These are phyloP conservation scores for Bradypodion pumilum DNA, from an alignment of 2,797 vertebrate species.

Conservation along the genomic window DNA sequence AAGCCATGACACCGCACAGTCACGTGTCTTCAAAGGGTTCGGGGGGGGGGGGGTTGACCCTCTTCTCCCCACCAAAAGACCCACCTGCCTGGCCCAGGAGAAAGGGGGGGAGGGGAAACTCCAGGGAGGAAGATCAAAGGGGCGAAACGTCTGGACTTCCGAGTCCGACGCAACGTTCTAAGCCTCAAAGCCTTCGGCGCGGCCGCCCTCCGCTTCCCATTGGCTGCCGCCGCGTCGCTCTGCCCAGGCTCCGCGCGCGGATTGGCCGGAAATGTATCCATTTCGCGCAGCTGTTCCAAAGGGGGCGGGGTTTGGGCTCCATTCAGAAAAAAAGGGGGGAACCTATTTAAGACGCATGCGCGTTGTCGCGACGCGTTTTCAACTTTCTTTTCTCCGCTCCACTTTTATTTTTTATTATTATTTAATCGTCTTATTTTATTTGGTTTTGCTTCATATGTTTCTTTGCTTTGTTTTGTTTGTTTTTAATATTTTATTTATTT, in stretches of 20 bases:
- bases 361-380: rapidly evolving
- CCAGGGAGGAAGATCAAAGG: background rate
- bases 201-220: background rate
- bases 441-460: background rate
- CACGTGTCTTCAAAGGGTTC: background rate
- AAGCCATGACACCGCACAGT: background rate
- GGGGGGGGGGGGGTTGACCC: background rate
- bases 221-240: background rate
- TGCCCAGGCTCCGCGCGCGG: background rate
- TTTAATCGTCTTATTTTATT: background rate
- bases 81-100: no score
- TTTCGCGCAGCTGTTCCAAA: slow-evolving; percentile 6
- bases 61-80: no score
- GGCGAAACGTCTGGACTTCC: background rate
- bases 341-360: background rate
- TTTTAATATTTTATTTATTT: background rate
- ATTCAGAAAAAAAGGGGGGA: no score
- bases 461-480: background rate
- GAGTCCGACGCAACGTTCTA: background rate
- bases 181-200: slow-evolving; percentile 19
- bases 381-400: no score
- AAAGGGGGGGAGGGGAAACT: no score
- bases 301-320: slow-evolving; percentile 39
- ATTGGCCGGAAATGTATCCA: background rate
- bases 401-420: background rate